Evolutionary conservation across 2,797 vertebrate species (phyloP).

Genomic region (Hoplostethus mediterraneus): DNA sequence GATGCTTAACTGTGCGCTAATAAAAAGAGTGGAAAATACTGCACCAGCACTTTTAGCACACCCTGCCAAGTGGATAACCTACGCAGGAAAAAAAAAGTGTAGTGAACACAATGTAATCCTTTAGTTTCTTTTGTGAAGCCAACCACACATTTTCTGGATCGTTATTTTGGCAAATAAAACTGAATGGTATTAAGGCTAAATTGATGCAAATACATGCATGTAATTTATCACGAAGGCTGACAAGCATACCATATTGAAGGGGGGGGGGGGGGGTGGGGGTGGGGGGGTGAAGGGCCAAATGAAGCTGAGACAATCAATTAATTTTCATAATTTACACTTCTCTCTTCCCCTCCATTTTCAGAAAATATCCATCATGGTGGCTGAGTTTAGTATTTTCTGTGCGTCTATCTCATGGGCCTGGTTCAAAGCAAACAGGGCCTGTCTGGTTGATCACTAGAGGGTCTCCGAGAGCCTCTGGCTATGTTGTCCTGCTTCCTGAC

Average conservation of each 20-base stretch:
- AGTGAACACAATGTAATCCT: slow-evolving; percentile 53
- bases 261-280: slow-evolving; percentile 80
- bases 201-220: slow-evolving; percentile 98
- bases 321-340: slow-evolving; percentile 88
- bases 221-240: slow-evolving; percentile 97
- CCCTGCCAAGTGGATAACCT: slow-evolving; percentile 26
- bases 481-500: slow-evolving; percentile 82
- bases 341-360: slow-evolving; percentile 80
- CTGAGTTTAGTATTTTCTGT: slow-evolving; percentile 54
- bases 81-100: slow-evolving; percentile 35
- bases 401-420: slow-evolving; percentile 79
- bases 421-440: slow-evolving; percentile 88
- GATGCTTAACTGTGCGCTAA: slow-evolving; percentile 49
- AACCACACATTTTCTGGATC: slow-evolving; percentile 84
- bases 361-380: slow-evolving; percentile 22
- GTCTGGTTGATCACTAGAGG: slow-evolving; percentile 86
- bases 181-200: slow-evolving; percentile 93
- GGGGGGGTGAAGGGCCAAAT: slow-evolving; percentile 88
- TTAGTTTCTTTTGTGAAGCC: slow-evolving; percentile 74
- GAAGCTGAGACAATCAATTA: slow-evolving; percentile 95
- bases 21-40: slow-evolving; percentile 44
- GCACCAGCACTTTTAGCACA: slow-evolving; percentile 50
- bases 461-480: slow-evolving; percentile 88
- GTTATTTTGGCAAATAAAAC: slow-evolving; percentile 90
- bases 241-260: slow-evolving; percentile 96